Evolutionary conservation across 2,797 vertebrate genomes (phyloP).

Genomic region (Odontamblyopus rebecca): DNA sequence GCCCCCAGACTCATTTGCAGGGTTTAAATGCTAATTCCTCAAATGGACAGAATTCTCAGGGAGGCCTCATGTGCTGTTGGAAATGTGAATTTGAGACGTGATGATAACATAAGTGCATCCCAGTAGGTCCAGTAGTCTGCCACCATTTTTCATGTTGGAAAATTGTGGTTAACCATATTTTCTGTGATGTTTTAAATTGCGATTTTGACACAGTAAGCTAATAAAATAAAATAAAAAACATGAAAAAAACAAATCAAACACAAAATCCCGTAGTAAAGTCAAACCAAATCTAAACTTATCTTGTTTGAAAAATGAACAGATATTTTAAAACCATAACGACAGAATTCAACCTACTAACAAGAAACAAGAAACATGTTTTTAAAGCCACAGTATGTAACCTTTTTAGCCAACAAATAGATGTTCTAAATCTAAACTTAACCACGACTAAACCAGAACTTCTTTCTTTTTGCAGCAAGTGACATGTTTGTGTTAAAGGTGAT

Average conservation of each 20-base stretch:
- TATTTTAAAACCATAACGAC: too few relatives aligned
- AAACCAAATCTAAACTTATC: not conserved
- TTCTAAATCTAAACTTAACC: too few relatives aligned
- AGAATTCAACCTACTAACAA: too few relatives aligned
- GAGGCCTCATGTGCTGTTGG: slow-evolving; percentile 46
- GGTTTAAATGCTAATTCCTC: slow-evolving; percentile 58
- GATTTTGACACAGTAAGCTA: not conserved
- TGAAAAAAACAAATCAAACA: not conserved
- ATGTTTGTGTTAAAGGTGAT: too few relatives aligned
- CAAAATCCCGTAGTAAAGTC: not conserved
- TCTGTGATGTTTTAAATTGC: not conserved
- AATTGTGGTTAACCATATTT: not conserved
- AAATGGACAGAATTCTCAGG: slow-evolving; percentile 47
- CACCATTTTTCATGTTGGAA: slow-evolving; percentile 6
- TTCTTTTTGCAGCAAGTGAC: too few relatives aligned
- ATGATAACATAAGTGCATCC: slow-evolving; percentile 54
- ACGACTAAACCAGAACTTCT: too few relatives aligned
- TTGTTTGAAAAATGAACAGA: too few relatives aligned
- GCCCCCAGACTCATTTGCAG: slow-evolving; percentile 49
- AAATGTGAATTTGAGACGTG: slow-evolving; percentile 52
- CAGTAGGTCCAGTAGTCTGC: slow-evolving; percentile 21
- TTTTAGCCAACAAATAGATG: too few relatives aligned
- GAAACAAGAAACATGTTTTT: too few relatives aligned
- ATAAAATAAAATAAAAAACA: not conserved
- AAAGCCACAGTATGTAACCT: too few relatives aligned